Conservation (phyloP, 23 tunicate genomes). For the Diplosoma virens region DNA sequence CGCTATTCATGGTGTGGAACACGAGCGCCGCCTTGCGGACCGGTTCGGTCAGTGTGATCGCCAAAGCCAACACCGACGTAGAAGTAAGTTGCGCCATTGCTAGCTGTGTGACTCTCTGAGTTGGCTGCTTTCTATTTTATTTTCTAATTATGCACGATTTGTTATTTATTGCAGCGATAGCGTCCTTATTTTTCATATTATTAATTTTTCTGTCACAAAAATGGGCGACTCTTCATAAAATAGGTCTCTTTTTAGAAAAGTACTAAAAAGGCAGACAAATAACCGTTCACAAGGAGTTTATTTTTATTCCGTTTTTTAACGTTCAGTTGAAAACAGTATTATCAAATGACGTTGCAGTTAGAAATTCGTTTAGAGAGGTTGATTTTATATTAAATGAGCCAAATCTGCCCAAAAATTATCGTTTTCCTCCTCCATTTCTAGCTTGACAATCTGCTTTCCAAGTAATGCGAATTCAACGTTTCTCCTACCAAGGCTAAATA, state of each 20-base stretch:
- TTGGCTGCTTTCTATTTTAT: not conserved
- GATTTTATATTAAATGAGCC: too few relatives aligned
- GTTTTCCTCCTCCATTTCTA: too few relatives aligned
- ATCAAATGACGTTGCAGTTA: too few relatives aligned
- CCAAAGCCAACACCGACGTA: constrained; percentile 77
- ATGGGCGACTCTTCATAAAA: not conserved
- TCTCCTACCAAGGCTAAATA: too few relatives aligned
- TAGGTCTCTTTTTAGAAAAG: not conserved
- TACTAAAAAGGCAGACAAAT: not conserved
- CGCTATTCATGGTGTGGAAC: constrained; percentile 88
- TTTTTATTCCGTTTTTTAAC: too few relatives aligned
- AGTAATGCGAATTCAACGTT: too few relatives aligned
- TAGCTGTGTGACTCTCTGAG: not conserved
- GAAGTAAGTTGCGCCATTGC: constrained; percentile 73
- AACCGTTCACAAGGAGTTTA: too few relatives aligned
- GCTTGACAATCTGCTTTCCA: too few relatives aligned
- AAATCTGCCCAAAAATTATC: too few relatives aligned
- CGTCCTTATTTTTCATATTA: too few relatives aligned
- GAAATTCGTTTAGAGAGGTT: too few relatives aligned
- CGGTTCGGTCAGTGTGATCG: constrained; percentile 68
- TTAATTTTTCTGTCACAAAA: not conserved
- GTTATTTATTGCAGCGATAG: not conserved
- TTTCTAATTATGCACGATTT: not conserved
- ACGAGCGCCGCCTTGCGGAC: constrained; percentile 70
- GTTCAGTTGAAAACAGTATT: too few relatives aligned